These are phyloP conservation scores for Andrena cerasifolii DNA, from an alignment of 1,140 invertebrate genomes.

Conservation along the genomic window DNA sequence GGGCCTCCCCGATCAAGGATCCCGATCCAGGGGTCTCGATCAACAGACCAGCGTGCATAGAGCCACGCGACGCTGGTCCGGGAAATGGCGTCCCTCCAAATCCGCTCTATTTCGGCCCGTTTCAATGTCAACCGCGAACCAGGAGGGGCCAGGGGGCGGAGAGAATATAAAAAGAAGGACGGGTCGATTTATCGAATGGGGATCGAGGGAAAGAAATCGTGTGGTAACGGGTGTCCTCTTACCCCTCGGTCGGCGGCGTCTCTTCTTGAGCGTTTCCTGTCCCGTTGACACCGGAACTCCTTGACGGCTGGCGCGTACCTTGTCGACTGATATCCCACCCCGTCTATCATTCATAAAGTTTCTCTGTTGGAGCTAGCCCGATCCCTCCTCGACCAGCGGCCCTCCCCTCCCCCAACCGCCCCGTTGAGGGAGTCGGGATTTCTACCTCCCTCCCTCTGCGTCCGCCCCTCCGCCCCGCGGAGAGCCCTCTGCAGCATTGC, in stretches of 20 bases:
- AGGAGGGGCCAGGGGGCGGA: background rate
- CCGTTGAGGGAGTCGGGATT: too few relatives aligned
- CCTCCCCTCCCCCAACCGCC: too few relatives aligned
- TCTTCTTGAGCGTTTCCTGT: background rate
- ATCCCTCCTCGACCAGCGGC: too few relatives aligned
- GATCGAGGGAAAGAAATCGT: conserved; percentile 3
- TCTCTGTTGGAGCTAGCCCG: background rate
- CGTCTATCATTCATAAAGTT: conserved; percentile 6
- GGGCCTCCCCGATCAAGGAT: too few relatives aligned
- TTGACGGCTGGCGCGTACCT: background rate
- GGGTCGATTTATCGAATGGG: conserved; percentile 5
- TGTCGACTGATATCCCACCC: background rate
- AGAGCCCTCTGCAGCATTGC: background rate
- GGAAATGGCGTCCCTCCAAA: conserved; percentile 28
- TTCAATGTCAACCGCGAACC: conserved; percentile 32
- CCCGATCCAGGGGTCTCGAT: too few relatives aligned
- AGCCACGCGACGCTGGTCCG: background rate
- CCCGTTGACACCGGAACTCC: background rate
- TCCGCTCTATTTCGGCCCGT: conserved; percentile 7
- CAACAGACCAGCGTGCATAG: too few relatives aligned
- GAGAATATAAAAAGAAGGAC: conserved; percentile 15
- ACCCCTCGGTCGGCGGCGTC: background rate
- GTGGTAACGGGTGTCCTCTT: background rate
- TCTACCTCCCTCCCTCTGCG: too few relatives aligned
- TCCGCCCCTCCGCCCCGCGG: too few relatives aligned